These are phyloP conservation scores for Pyrocephalus nanus DNA, from an alignment of 2,797 vertebrate species.

Conservation along the genomic window DNA sequence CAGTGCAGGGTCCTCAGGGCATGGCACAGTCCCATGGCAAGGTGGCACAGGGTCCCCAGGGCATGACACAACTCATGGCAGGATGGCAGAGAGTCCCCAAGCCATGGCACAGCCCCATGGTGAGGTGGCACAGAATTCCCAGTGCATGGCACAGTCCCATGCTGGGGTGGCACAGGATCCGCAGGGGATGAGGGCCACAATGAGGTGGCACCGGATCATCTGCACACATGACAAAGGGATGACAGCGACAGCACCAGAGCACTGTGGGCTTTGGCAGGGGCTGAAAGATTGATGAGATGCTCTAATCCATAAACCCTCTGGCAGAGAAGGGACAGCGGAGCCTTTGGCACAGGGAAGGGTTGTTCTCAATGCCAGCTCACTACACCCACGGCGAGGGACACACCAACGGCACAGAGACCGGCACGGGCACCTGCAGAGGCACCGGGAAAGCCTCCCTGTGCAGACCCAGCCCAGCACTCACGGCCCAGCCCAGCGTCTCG, in stretches of 20 bases:
- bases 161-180: rapidly evolving
- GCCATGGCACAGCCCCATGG: background rate
- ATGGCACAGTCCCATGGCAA: background rate
- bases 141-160: background rate
- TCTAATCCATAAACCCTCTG: background rate
- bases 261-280: background rate
- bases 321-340: rapidly evolving
- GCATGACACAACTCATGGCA: rapidly evolving
- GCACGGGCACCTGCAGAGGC: rapidly evolving
- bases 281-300: background rate
- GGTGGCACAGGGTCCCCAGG: background rate
- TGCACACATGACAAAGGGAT: background rate
- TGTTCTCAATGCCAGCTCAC: rapidly evolving
- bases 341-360: rapidly evolving
- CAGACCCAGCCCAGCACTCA: rapidly evolving
- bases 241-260: rapidly evolving
- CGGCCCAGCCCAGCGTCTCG: background rate
- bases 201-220: background rate
- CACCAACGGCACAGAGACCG: rapidly evolving
- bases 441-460: rapidly evolving
- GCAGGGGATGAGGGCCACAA: rapidly evolving
- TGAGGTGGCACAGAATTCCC: background rate
- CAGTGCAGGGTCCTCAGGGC: background rate
- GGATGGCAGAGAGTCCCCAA: background rate
- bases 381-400: rapidly evolving